Base-by-base conservation (phyloP, 2,888 invertebrate genomes). In the Cordilura impudica region DNA sequence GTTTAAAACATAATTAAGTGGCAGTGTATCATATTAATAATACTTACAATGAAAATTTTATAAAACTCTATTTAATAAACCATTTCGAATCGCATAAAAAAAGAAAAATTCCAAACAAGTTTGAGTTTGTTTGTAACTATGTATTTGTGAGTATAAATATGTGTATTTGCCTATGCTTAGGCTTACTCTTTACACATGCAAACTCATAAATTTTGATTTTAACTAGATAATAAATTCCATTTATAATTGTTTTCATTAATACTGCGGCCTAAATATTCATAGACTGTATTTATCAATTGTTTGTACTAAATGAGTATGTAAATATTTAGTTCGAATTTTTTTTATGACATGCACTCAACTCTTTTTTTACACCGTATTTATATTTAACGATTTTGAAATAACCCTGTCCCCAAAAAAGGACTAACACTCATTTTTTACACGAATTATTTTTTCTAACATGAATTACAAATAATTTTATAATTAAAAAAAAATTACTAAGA, bases 1-100 rank as follows among this genome's bases (percentile, higher is more conserved):
- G 65, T 31, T 70, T 78, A 26, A 78, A 78, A 78, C 23, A 74
- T 70, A 78, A 78, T 78, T 78, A 70, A 74, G 58, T 73, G 45
- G 39, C 56, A 47, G 49, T 35, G 69, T 47, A 54, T 65, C 29
- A 54, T 54, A 61, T 69, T 69, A 75, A 63, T 73, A 73, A 65
- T 21, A 54, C n/a, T n/a, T n/a, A n/a, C 51, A 70, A 65, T 69
- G 53, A 65, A 18, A 56, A 45, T 58, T 49, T 26, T 21, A 49
- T 47, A 51, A 56, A 45, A 43, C 56, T 51, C 10, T 61, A 56
- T 67, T 58, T 63, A 67, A 63, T 56, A 72, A 66, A 78, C 63
- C 53, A 39, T 58, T 58, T 60, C 51, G 18, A 29, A 23, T 49
- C 49, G 29, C 7, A 21, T 3, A 35, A n/a, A 26, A 45, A 10